Base-by-base conservation (phyloP, 2,113 vertebrate species). In the Mesocricetus auratus region DNA sequence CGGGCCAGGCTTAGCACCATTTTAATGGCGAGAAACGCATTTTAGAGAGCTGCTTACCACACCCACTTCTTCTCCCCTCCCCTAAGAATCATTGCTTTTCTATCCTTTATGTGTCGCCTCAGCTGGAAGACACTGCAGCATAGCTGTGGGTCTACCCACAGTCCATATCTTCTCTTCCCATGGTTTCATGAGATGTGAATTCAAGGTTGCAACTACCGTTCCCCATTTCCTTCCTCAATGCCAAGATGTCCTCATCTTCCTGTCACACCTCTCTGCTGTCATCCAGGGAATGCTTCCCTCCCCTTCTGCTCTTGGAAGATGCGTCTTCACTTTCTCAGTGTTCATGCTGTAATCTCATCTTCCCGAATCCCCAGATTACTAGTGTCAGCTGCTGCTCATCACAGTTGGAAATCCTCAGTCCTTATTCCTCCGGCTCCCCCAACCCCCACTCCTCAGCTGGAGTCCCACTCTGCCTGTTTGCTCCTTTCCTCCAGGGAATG, bases 371-470 rank as follows among this genome's bases (percentile, higher is more conserved):
- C 71, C 24, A 31, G 22, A 2, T 16, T 8, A 7, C 10, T 9
- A 16, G 21, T 16, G 19, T 16, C 29, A 22, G 62, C 36, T 53
- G 7, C 0, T 1, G 83, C 21, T 15, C 7, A 50, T 33, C 10
- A 26, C 5, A 24, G 29, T 17, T 31, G 36, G 42, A 6, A 11
- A 15, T 13, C 24, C 9, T 62, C 21, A 50, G 53, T 22, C 24
- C 5, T 4, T 3, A 22, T 42, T 89, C 50, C 71, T 36, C 68
- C 15, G 0, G 36, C 19, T 31, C 9, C 7, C 1, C 62, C 60
- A 0, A 0, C 6, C 26, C 16, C 33, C 7, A 1, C 11, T 1
- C 1, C 33, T 53, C 1, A 21, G 12, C 45, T 53, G 21, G 47
- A n/a, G 64, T 53, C 64, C 4, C 15, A 1, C 86, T 87, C 33